Evolutionary conservation across 2,797 vertebrate species (phyloP), one percentile per base, ranked within the genome.

Genomic region (Catamblyrhynchus diadema): DNA sequence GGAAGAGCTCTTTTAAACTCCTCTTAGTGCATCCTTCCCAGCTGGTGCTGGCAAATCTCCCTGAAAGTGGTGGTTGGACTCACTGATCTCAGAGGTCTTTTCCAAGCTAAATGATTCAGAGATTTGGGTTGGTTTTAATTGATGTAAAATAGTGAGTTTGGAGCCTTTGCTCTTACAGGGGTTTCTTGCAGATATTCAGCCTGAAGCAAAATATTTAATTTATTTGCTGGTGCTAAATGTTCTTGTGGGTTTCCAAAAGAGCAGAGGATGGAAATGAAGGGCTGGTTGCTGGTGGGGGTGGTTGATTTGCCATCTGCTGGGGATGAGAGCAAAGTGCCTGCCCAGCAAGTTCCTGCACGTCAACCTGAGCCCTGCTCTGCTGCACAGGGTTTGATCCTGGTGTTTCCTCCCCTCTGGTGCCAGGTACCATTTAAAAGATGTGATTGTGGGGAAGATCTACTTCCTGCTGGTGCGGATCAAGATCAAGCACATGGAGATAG

Each of bases 401-500:
- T 51, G 69, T 62, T 71, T 69, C 32, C 86, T 71, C 22, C 67
- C 41, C 41, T 41, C 15, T 41, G 41, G 41, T 41, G 41, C 41
- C 93, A 99, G 99, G 95, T 99, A 99, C 94, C 99, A 99, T 94
- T 98, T 99, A 96, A 99, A 99, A 98, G 99, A 99, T 42, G 99
- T 99, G 56, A 99, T 99, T 73, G 99, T 99, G 18, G 99, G 99
- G 5, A 99, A 99, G 97, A 99, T 99, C 94, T 99, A 99, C 95
- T 99, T 99, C 97, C 98, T 99, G 92, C 98, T 99, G 81, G 99
- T 99, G 95, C 98, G 99, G 96, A 99, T 99, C 98, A 99, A 99
- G 97, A 99, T 99, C 82, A 99, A 99, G 91, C 99, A 99, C 98
- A 99, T 99, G 99, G 99, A 99, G 96, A 99, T 99, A 3, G 99